phyloP scores from a whole-genome alignment of 2,797 vertebrate genomes.

The Chelmon rostratus region DNA sequence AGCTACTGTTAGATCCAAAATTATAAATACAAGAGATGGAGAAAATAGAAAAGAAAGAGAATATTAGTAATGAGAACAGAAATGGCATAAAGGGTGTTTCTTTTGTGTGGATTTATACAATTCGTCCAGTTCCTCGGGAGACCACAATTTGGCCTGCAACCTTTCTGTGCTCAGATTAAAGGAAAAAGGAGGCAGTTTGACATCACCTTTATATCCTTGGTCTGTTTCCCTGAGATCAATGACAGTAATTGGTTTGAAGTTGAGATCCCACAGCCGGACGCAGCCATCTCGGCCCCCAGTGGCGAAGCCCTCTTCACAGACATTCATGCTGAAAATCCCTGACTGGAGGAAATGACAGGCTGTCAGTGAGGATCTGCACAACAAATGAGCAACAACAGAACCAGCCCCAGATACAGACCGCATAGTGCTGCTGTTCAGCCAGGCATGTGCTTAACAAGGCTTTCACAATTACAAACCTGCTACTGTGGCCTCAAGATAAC shows the following conservation, averaged over 20 bases:
- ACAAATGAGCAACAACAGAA: constrained; percentile 73
- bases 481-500: constrained; percentile 36
- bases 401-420: constrained; percentile 45
- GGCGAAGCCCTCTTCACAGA: constrained; percentile 98
- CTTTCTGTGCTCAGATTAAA: constrained; percentile 44
- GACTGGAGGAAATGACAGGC: constrained; percentile 89
- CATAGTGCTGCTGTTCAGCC: constrained; percentile 43
- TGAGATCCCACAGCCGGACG: constrained; percentile 98
- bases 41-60: constrained; percentile 66
- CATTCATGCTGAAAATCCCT: constrained; percentile 99
- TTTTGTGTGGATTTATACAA: constrained; percentile 7
- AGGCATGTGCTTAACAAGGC: constrained; percentile 60
- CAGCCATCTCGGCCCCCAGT: constrained; percentile 98
- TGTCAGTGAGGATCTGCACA: constrained; percentile 75
- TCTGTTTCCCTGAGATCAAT: constrained; percentile 99
- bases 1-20: constrained; percentile 86
- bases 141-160: constrained; percentile 32
- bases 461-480: constrained; percentile 62
- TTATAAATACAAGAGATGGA: constrained; percentile 69
- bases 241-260: constrained; percentile 99
- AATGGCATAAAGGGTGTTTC: constrained; percentile 27
- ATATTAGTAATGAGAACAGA: constrained; percentile 63
- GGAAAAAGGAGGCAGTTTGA: constrained; percentile 35
- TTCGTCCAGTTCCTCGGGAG: constrained; percentile 14
- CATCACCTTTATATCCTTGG: constrained; percentile 99